Conservation (phyloP, 2,888 invertebrate species). For the Drosophila buzzatii region DNA sequence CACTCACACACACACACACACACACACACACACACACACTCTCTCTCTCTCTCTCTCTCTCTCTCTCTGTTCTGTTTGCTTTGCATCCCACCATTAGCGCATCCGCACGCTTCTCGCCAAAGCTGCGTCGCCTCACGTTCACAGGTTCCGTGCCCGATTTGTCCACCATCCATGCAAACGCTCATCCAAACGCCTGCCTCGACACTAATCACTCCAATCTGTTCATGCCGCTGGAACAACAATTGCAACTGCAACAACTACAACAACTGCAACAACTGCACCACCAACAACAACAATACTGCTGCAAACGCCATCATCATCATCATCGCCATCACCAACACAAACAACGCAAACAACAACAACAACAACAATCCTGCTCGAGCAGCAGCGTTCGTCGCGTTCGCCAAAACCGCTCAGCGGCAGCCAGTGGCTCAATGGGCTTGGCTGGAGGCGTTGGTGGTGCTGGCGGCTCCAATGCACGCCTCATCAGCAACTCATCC, state of each 20-base stretch:
- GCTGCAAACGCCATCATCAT: constrained; percentile 75
- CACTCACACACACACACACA: neutral
- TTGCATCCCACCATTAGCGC: constrained; percentile 72
- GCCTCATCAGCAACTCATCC: constrained; percentile 81
- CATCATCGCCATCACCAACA: constrained; percentile 66
- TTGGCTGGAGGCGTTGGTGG: constrained; percentile 9
- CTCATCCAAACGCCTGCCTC: constrained; percentile 48
- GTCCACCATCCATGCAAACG: constrained; percentile 62
- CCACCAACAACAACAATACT: constrained; percentile 44
- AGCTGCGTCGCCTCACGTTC: constrained; percentile 84
- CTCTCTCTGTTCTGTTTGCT: constrained; percentile 21
- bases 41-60: constrained; percentile 5
- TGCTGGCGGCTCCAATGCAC: constrained; percentile 63
- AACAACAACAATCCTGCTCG: constrained; percentile 19
- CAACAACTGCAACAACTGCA: constrained; percentile 27
- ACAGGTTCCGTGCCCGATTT: constrained; percentile 88
- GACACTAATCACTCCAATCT: constrained; percentile 77
- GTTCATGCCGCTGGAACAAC: constrained; percentile 81
- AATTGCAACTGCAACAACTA: constrained; percentile 56
- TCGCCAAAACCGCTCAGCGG: constrained; percentile 41
- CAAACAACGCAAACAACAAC: constrained; percentile 58
- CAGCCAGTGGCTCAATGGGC: constrained; percentile 23
- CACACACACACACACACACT: neutral
- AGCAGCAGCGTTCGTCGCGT: constrained; percentile 79
- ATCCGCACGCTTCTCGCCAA: constrained; percentile 83